Evolutionary conservation across 1,140 invertebrate species (phyloP).

Genomic region (Caerostris darwini): DNA sequence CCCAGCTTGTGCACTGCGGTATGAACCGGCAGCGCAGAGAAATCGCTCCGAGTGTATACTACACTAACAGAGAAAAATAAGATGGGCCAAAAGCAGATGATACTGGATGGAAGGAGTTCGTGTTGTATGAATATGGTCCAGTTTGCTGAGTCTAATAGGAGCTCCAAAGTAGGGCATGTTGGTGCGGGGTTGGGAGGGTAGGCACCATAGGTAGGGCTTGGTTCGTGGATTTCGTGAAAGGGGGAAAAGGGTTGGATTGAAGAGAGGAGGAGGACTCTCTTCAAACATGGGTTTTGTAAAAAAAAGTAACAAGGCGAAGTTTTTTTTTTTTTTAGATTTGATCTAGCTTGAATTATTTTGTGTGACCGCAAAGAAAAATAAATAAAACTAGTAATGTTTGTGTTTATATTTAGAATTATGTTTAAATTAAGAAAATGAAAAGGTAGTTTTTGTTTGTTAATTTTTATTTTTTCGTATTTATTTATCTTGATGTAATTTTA

Average conservation of each 20-base stretch:
- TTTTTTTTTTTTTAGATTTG: not conserved
- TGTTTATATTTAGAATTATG: no score
- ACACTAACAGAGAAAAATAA: not conserved
- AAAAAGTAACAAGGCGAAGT: not conserved
- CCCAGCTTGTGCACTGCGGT: not conserved
- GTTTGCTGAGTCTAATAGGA: slow-evolving; percentile 24
- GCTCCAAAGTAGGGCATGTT: not conserved
- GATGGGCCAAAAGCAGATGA: not conserved
- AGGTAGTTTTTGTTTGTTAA: no score
- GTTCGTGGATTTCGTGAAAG: slow-evolving; percentile 6
- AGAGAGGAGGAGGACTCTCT: not conserved
- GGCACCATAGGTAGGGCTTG: not conserved
- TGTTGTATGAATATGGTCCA: slow-evolving; percentile 7
- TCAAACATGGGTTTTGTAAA: not conserved
- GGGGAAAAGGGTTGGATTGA: not conserved
- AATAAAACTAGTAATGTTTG: no score
- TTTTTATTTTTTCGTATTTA: no score
- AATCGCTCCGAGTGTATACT: not conserved
- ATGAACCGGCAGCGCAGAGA: not conserved
- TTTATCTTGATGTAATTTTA: no score
- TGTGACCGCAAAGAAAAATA: no score
- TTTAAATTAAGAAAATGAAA: no score
- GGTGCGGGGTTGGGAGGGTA: not conserved
- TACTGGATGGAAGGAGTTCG: not conserved
- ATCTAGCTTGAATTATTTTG: no score